phyloP scores from a whole-genome alignment of 2,888 invertebrate genomes.

The Tetramorium bicarinatum region DNA sequence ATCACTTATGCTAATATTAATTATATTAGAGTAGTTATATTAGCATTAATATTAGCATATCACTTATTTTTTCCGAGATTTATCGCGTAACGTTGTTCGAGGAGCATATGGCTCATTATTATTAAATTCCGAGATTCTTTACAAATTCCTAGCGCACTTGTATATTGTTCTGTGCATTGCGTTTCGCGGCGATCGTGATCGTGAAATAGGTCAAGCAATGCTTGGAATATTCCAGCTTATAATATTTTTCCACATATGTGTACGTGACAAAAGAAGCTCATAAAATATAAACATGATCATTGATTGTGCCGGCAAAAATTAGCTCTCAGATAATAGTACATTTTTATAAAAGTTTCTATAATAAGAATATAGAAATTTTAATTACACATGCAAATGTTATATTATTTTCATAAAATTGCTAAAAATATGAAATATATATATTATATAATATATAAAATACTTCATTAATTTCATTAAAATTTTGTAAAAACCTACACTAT shows the following conservation, averaged over 20 bases:
- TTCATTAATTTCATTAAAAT: not conserved
- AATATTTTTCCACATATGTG: conserved; percentile 37
- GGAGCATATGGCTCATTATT: conserved; percentile 24
- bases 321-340: not conserved
- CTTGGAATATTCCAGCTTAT: conserved; percentile 63
- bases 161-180: conserved; percentile 59
- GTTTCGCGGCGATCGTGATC: conserved; percentile 75
- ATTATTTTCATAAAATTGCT: not conserved
- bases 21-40: not conserved
- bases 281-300: conserved; percentile 42
- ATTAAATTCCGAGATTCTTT: conserved; percentile 29
- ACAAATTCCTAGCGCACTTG: conserved; percentile 35
- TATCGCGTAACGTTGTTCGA: not conserved
- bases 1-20: not conserved
- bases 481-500: not conserved
- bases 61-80: not conserved
- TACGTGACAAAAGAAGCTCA: conserved; percentile 46
- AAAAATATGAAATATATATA: not conserved
- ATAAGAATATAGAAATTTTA: not conserved
- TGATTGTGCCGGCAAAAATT: conserved; percentile 23
- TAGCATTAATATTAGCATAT: not conserved
- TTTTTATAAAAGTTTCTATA: not conserved
- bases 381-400: not conserved
- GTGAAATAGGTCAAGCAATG: conserved; percentile 83
- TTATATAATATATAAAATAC: not conserved